These are phyloP conservation scores for Belonocnema kinseyi DNA, from an alignment of 1,140 invertebrate species.

Conservation along the genomic window DNA sequence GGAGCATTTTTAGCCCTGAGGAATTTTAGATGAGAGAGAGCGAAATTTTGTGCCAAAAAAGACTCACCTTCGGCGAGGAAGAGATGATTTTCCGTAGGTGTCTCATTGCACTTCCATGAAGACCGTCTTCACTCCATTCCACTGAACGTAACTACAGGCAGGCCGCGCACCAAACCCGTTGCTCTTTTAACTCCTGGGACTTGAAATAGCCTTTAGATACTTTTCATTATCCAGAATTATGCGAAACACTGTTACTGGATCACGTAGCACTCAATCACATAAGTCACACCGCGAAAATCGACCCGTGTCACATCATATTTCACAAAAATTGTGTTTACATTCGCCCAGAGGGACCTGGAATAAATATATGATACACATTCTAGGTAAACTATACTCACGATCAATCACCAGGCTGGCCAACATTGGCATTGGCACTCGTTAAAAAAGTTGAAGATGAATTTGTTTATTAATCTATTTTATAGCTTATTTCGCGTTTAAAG, in stretches of 20 bases:
- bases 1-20: not conserved
- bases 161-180: conserved; percentile 40
- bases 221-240: conserved; percentile 2
- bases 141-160: conserved; percentile 18
- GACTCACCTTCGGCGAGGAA: conserved; percentile 47
- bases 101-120: conserved; percentile 51
- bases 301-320: conserved; percentile 54
- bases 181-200: conserved; percentile 32
- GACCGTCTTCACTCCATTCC: conserved; percentile 32
- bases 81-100: conserved; percentile 42
- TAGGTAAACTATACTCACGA: conserved; percentile 54
- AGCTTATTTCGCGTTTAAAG: too few species aligned
- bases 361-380: conserved; percentile 56
- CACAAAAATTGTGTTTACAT: conserved; percentile 64
- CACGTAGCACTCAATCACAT: not conserved
- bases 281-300: conserved; percentile 44
- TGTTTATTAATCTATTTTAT: not conserved
- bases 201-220: conserved; percentile 36
- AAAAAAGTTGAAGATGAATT: not conserved
- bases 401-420: conserved; percentile 62
- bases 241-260: not conserved
- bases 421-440: conserved; percentile 27
- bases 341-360: conserved; percentile 40
- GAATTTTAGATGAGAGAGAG: not conserved
- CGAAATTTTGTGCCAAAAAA: not conserved